Evolutionary conservation across 2,797 vertebrate genomes (phyloP), one percentile per base, ranked within the genome.

Genomic region (Sebastes kiyomatsui): DNA sequence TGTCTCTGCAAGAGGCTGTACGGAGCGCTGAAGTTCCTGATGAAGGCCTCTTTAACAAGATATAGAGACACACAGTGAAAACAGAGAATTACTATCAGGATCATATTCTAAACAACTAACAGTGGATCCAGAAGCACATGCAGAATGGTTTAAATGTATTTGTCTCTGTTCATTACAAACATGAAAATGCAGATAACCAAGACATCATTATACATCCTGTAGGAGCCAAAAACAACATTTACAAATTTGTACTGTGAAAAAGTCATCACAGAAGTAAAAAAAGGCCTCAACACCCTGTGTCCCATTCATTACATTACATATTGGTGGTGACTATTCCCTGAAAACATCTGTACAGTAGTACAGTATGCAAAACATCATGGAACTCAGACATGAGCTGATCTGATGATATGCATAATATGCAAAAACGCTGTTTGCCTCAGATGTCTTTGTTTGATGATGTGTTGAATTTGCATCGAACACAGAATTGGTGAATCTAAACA

Each of bases 1-100:
- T 99, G 96, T 90, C 98, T 97, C 90, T 95, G 95, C 90, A 99
- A 89, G 30, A 96, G 96, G 87, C 97, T 99, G 95, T 97, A 96
- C 11, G 96, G 94, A 82, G 95, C 20, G 1, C 98, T 99, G 96
- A 97, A 99, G 95, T 99, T 99, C 92, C 95, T 94, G 70, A 99
- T 98, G 94, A 99, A 99, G 84, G 90, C 94, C 93, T 98, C 98
- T 99, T 92, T 52, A 76, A 67, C 0, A 49, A 80, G 18, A 88
- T 0, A 76, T 6, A 60, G 13, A 59, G 1, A 32, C 5, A 55
- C 13, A 32, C 30, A 68, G 11, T 11, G 5, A 55, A n/a, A 33
- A 23, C 3, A 30, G 6, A 67, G 11, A 8, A 22, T 30, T 22
- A 18, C 20, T 18, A 2, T 6, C 28, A 25, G 12, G 20, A 66